Percentiles rank a stretch among this genome's conserved stretches.
Conservation (phyloP, 2,888 invertebrate genomes). For the Tipula confusa region DNA sequence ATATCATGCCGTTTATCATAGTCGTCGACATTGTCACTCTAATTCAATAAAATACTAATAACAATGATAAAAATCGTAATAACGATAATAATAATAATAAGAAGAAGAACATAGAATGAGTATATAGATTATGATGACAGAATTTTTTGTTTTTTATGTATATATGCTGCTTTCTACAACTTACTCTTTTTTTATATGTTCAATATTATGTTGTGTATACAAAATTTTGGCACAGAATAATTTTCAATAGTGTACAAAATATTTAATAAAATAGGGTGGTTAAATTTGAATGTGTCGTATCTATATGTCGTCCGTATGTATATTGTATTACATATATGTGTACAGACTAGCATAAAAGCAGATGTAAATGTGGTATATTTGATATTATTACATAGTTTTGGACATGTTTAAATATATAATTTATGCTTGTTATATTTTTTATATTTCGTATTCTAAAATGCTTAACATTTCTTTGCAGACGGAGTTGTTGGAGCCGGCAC, state of each 20-base stretch:
- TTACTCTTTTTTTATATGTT: neutral
- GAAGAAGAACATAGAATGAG: neutral
- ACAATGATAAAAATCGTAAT: conserved; percentile 25
- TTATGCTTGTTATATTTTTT: neutral
- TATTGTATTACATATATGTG: no score
- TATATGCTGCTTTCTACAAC: neutral
- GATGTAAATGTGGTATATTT: conserved; percentile 12
- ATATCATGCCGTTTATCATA: conserved; percentile 28
- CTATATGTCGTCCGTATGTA: neutral
- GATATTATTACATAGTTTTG: conserved; percentile 21
- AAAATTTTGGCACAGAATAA: conserved; percentile 6
- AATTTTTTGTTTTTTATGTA: neutral
- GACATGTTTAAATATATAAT: neutral
- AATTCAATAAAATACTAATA: conserved; percentile 28
- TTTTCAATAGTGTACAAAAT: neutral
- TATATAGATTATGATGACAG: conserved; percentile 12
- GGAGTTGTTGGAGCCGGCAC: conserved; percentile 79
- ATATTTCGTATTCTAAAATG: neutral
- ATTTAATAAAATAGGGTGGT: conserved; percentile 14
- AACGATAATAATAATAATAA: neutral
- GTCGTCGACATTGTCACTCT: conserved; percentile 10
- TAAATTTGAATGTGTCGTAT: neutral
- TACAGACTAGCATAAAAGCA: conserved; percentile 5
- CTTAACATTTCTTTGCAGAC: conserved; percentile 52
- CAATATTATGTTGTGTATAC: neutral